Evolutionary conservation across 2,113 vertebrate genomes (phyloP).

Genomic region (Nicator chloris): DNA sequence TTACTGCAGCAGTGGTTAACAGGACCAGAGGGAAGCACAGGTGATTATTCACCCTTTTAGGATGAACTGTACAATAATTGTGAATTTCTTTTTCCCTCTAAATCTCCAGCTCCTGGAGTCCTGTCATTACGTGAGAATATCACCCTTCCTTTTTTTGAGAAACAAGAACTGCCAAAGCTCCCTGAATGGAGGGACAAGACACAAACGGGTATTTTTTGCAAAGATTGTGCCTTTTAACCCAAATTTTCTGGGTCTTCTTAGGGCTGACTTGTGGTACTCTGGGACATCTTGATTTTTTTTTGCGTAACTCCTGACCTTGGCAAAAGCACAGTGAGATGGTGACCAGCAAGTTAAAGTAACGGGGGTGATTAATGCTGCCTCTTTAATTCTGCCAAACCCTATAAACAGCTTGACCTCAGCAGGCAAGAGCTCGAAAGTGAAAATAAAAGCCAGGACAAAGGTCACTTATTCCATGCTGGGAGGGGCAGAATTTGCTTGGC

Average conservation of each 20-base stretch:
- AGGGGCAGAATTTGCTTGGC: not conserved
- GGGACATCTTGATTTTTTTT: not conserved
- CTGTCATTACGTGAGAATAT: not conserved
- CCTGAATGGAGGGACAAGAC: not conserved
- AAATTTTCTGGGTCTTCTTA: not conserved
- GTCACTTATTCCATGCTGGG: not conserved
- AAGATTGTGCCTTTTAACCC: not conserved
- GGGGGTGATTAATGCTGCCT: not conserved
- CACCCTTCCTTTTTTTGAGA: constrained; percentile 45
- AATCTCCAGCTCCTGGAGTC: not conserved
- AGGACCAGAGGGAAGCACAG: not conserved
- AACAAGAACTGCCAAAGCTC: constrained; percentile 38
- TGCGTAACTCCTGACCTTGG: not conserved
- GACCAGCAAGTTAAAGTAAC: not conserved
- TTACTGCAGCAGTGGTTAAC: not conserved
- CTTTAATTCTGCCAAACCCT: not conserved
- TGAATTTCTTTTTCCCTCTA: not conserved
- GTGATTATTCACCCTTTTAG: not conserved
- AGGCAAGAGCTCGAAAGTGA: constrained; percentile 11
- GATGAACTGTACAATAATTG: not conserved
- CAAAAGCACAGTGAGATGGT: not conserved
- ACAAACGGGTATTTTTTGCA: not conserved
- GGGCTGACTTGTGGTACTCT: not conserved
- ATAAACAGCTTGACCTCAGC: not conserved
- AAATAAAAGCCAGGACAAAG: constrained; percentile 45